Base-by-base conservation (phyloP, 2,888 invertebrate genomes). In the Gisinianus flammeolus region DNA sequence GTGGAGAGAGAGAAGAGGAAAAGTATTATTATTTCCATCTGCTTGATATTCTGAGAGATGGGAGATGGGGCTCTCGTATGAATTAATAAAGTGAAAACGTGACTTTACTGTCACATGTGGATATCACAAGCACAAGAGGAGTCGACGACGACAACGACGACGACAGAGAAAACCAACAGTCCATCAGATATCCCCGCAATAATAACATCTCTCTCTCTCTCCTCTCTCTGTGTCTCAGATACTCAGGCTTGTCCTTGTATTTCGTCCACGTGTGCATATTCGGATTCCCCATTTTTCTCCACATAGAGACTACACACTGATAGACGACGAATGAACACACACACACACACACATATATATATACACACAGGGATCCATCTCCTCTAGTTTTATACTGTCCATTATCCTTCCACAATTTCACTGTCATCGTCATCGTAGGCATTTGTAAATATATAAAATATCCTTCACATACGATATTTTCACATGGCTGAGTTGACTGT, bases 21-120 rank as follows among this genome's bases (percentile, higher is more conserved):
- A 26, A 54, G 67, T 77, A 72, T 77, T 72, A 73, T 77, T 77
- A 69, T 77, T 77, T 77, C 74, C 70, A 75, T 79, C 79, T 79
- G 79, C 54, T 79, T 79, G 77, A 77, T 79, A 79, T 79, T 79
- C 79, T 69, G 62, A 66, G 73, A 68, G 76, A 64, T 77, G 35
- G n/a, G 76, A 70, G 67, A 70, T 71, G 67, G 79, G 67, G 28
- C 71, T 52, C 76, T 22, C 77, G 69, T 79, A 80, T 80, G 80
- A 80, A 80, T 80, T 80, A 80, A 80, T 80, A 80, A 80, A 79
- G 77, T 76, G 78, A 79, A 77, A 76, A 80, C 80, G 80, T 80
- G 80, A 80, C 80, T 77, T 74, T 56, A 76, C 77, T 79, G 79
- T 79, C 79, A 79, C 77, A 79, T 79, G 69, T 76, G 69, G 62